Conservation (phyloP, 2,797 vertebrate species). For the Oreochromis mossambicus region DNA sequence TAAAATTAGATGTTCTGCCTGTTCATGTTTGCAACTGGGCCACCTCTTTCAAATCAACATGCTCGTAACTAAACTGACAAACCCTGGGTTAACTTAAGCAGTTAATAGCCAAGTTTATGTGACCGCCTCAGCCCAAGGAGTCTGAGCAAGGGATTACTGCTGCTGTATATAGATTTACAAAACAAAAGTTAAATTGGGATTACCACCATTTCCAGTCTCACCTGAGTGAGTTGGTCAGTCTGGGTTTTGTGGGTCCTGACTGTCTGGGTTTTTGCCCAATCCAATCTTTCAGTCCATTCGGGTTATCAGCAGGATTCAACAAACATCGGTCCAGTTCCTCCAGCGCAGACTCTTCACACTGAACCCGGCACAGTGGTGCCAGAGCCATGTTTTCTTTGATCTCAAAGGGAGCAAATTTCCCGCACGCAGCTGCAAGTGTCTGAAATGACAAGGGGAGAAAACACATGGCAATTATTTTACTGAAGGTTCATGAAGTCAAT, state of each 20-base stretch:
- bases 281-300: slow-evolving; percentile 80
- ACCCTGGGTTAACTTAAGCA: background rate
- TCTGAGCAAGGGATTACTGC: background rate
- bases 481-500: background rate
- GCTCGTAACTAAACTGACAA: too few relatives aligned
- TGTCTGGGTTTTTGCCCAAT: slow-evolving; percentile 74
- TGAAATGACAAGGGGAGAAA: slow-evolving; percentile 50
- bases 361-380: slow-evolving; percentile 84
- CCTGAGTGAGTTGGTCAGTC: slow-evolving; percentile 30
- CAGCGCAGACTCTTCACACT: slow-evolving; percentile 77
- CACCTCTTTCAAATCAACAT: background rate
- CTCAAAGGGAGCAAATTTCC: slow-evolving; percentile 97
- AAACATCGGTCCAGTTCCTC: slow-evolving; percentile 84
- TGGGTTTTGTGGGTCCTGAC: slow-evolving; percentile 78
- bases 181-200: background rate
- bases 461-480: background rate
- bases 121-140: background rate
- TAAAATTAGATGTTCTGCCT: background rate
- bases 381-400: slow-evolving; percentile 93
- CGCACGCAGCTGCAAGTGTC: slow-evolving; percentile 92
- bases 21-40: background rate
- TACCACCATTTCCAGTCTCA: slow-evolving; percentile 20
- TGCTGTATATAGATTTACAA: background rate
- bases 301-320: slow-evolving; percentile 52
- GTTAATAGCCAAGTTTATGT: background rate